Base-by-base conservation (phyloP, 2,113 vertebrate genomes). In the Polypterus bichir region DNA sequence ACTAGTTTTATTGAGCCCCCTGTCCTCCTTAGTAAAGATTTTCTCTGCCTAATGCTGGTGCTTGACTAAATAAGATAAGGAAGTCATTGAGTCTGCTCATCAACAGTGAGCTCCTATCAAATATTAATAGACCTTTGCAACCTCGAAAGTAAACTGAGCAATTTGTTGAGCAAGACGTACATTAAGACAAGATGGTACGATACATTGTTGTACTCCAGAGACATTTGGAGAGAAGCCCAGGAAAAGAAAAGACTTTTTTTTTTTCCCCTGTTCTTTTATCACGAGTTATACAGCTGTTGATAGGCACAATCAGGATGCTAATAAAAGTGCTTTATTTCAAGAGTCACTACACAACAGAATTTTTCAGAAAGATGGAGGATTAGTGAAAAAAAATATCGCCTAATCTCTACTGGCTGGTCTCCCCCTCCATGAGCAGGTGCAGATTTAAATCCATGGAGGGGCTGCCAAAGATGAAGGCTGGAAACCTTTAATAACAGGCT, bases 111-210 rank as follows among this genome's bases (percentile, higher is more conserved):
- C 69, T 72, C 64, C 54, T 73, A 85, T 85, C 74, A 86, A 84
- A 86, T 84, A 87, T 87, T 83, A 77, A 85, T 84, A 79, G 71
- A 71, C 64, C 70, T 61, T 74, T 73, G 78, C 75, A 72, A 74
- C 76, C 81, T 81, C 80, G 80, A 78, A 81, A 85, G 80, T 79
- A 82, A 87, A 85, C 75, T 68, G 75, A 79, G 79, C 81, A 85
- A 83, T 86, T 85, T 84, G 81, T 84, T 79, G 79, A 73, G 77
- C 79, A 78, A 79, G 79, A 78, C 66, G 67, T 69, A 73, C 76
- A 71, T 82, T 81, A 77, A 81, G 83, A 83, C 84, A 75, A 76
- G 76, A 73, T 46, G 65, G 55, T 64, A 64, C 63, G 83, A 83
- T 83, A 78, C 2, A 69, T 59, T 11, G 60, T 60, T 5, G 67